Evolutionary conservation across 2,113 vertebrate species (phyloP).

Genomic region (Tachuris rubrigastra): DNA sequence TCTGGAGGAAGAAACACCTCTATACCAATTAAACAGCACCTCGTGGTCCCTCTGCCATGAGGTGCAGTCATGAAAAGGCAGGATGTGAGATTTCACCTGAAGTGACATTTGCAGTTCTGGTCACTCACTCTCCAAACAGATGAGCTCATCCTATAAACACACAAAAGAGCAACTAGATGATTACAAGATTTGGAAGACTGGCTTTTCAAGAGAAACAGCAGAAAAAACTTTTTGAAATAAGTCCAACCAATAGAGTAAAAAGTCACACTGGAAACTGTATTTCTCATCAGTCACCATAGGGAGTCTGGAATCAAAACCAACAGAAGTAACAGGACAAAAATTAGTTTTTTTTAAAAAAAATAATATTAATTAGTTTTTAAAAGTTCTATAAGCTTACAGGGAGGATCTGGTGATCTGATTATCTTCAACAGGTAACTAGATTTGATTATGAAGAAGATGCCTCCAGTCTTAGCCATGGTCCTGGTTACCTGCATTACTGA

Average conservation of each 20-base stretch:
- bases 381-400: neutral
- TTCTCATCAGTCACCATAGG: neutral
- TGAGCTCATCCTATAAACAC: neutral
- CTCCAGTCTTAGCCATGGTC: neutral
- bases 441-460: neutral
- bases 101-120: neutral
- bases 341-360: neutral
- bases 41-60: neutral
- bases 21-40: fast-evolving
- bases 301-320: neutral
- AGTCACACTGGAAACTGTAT: neutral
- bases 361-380: neutral
- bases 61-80: neutral
- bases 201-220: neutral
- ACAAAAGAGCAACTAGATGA: neutral
- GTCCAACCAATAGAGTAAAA: neutral
- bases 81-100: neutral
- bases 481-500: neutral
- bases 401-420: neutral
- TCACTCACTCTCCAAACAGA: neutral
- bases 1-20: neutral
- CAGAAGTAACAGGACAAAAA: neutral
- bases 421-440: neutral
- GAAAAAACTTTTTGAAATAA: neutral
- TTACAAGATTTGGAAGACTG: neutral